Evolutionary conservation across 2,797 vertebrate species (phyloP).

Genomic region (Eutrigla gurnardus): DNA sequence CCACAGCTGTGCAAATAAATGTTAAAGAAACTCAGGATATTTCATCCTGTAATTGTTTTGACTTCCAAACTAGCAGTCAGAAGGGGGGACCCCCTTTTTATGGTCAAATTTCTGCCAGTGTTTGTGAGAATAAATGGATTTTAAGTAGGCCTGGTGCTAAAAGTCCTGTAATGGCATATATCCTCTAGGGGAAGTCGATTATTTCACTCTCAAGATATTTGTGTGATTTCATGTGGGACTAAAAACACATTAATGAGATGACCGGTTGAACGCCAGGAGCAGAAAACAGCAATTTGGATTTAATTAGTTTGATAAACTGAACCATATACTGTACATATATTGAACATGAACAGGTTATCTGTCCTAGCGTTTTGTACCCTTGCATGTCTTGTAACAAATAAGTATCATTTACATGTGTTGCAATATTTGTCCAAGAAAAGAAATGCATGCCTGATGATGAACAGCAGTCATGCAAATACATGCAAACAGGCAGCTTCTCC

Average conservation of each 20-base stretch:
- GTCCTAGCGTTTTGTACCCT: not conserved
- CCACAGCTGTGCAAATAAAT: slow-evolving; percentile 81
- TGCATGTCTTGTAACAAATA: not conserved
- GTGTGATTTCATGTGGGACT: slow-evolving; percentile 4
- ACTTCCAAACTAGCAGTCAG: slow-evolving; percentile 44
- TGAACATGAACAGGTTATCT: not conserved
- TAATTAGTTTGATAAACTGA: not conserved
- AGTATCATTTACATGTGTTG: not conserved
- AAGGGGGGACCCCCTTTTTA: slow-evolving; percentile 1
- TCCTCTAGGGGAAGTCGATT: slow-evolving; percentile 2
- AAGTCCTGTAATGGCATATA: slow-evolving; percentile 21
- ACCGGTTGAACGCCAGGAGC: not conserved
- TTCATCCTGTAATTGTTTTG: slow-evolving; percentile 76
- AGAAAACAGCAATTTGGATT: not conserved
- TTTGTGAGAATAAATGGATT: slow-evolving; percentile 59
- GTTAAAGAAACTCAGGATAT: slow-evolving; percentile 63
- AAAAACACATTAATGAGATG: not conserved
- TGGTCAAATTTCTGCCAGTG: slow-evolving; percentile 25
- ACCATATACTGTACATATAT: not conserved
- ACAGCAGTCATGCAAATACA: slow-evolving; percentile 49
- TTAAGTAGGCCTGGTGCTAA: slow-evolving; percentile 38
- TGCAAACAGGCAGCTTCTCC: slow-evolving; percentile 43
- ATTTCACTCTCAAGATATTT: slow-evolving; percentile 25
- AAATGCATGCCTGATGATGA: not conserved
- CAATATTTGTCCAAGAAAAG: not conserved